Evolutionary conservation across 2,113 vertebrate genomes (phyloP).

Genomic region (Silurus meridionalis): DNA sequence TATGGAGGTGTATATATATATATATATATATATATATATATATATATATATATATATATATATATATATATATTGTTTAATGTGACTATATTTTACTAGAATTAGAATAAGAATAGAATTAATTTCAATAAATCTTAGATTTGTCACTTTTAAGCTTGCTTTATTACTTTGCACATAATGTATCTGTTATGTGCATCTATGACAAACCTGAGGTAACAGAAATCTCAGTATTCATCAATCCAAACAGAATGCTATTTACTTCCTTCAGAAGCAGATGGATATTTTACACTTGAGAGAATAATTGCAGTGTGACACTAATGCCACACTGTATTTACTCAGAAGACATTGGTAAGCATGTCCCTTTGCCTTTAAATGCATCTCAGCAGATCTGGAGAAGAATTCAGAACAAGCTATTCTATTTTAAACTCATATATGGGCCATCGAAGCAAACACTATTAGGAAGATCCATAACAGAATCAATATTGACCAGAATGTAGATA

Average conservation of each 20-base stretch:
- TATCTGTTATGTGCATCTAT: background rate
- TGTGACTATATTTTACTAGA: background rate
- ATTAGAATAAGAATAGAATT: background rate
- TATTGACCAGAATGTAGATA: background rate
- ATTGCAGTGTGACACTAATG: background rate
- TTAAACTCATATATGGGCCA: constrained; percentile 32
- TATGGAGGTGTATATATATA: background rate
- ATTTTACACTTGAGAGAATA: constrained; percentile 12
- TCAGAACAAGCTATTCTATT: constrained; percentile 11
- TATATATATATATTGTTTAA: too few relatives aligned
- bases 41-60: too few relatives aligned
- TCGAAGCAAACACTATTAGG: background rate
- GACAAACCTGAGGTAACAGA: background rate
- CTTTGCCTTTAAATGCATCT: constrained; percentile 20
- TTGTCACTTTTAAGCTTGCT: background rate
- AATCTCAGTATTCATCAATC: background rate
- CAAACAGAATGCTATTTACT: background rate
- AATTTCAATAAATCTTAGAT: too few relatives aligned
- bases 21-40: too few relatives aligned
- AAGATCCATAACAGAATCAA: constrained; percentile 35
- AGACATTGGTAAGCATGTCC: background rate
- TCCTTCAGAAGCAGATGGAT: constrained; percentile 26
- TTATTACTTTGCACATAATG: background rate
- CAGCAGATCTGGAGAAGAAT: background rate
- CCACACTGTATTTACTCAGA: constrained; percentile 1